These are phyloP conservation scores for Poliocrania exsul DNA, from an alignment of 2,797 vertebrate species.

Conservation along the genomic window DNA sequence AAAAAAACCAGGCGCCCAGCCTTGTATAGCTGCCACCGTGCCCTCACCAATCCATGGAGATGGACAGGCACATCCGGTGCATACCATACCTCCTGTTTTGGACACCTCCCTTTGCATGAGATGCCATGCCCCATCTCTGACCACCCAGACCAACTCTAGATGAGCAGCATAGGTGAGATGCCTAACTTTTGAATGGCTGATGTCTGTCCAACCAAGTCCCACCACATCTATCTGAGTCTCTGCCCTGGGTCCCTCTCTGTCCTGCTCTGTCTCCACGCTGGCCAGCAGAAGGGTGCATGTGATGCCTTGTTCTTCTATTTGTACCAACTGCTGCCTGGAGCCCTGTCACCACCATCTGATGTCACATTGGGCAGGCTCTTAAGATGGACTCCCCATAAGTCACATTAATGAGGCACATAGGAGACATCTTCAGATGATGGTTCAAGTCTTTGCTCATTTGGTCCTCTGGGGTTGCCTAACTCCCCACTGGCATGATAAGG, in stretches of 20 bases:
- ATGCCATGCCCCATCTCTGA: accelerated
- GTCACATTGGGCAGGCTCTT: background rate
- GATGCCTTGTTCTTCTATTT: background rate
- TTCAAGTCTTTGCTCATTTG: background rate
- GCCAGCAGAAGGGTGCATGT: background rate
- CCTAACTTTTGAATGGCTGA: background rate
- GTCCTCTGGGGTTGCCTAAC: background rate
- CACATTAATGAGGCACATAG: background rate
- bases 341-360: background rate
- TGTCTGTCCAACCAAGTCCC: background rate
- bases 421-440: background rate
- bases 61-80: background rate
- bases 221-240: background rate
- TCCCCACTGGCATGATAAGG: background rate
- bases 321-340: background rate
- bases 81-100: background rate
- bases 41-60: background rate
- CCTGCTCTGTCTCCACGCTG: background rate
- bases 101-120: background rate
- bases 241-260: background rate
- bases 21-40: accelerated
- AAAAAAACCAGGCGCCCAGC: background rate
- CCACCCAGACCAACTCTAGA: background rate
- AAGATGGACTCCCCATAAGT: background rate
- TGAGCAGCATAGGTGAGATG: background rate